phyloP scores from a whole-genome alignment of 2,113 vertebrate genomes.

The Oreocharis arfaki region DNA sequence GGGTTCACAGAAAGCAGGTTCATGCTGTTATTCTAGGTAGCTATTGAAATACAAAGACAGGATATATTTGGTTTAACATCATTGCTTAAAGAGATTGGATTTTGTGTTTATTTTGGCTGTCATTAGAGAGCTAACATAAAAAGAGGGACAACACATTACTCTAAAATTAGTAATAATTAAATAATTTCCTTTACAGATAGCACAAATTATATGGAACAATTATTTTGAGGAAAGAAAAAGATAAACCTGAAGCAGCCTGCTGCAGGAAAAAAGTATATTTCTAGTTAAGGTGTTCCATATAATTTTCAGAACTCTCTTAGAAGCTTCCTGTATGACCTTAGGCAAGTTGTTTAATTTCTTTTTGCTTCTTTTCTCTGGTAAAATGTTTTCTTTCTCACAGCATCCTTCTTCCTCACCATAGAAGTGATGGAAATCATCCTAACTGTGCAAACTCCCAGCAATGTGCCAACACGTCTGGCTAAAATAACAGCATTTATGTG shows the following conservation, averaged over 20 bases:
- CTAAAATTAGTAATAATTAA: background rate
- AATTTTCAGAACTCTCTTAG: background rate
- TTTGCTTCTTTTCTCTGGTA: background rate
- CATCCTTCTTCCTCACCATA: background rate
- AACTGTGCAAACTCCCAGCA: background rate
- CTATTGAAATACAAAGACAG: background rate
- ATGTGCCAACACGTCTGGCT: background rate
- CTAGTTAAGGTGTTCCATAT: background rate
- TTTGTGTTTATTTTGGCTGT: constrained; percentile 3
- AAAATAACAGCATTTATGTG: background rate
- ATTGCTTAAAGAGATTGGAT: background rate
- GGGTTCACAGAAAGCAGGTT: background rate
- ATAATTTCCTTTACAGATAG: background rate
- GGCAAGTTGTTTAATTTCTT: background rate
- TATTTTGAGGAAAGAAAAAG: background rate
- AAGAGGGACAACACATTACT: background rate
- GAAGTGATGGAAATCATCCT: background rate
- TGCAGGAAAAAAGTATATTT: background rate
- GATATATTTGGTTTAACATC: background rate
- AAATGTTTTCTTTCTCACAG: background rate
- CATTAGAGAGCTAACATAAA: background rate
- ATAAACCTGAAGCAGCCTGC: background rate
- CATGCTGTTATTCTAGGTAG: background rate
- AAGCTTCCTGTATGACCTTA: background rate
- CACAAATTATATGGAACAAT: background rate